Base-by-base conservation (phyloP, 2,113 vertebrate genomes). In the Saimiri boliviensis region DNA sequence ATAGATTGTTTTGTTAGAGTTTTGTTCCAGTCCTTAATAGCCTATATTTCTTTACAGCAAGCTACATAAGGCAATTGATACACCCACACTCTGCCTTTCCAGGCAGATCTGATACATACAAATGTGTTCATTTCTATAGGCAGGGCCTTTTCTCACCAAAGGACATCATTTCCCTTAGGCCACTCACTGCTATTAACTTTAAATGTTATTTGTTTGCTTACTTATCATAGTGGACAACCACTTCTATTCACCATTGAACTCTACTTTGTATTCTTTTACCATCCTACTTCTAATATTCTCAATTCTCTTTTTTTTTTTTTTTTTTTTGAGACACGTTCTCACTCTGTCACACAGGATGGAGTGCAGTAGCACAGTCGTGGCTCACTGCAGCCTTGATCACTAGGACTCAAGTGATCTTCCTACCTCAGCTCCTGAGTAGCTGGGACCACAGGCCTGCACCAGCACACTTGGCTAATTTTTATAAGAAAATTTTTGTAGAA, bases 11-110 rank as follows among this genome's bases (percentile, higher is more conserved):
- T 86, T 87, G 42, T 87, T 56, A 63, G 56, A 68, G 56, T 89
- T 97, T 90, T 90, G 45, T 77, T 93, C 60, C n/a, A 68, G 47
- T 58, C 35, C 49, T 89, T 81, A 86, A 63, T 54, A 96, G 49
- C 32, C 42, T 91, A 73, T 81, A 94, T 80, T 94, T 95, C 63
- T 82, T 58, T 45, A 79, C 3, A 86, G 45, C 30, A 52, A 84
- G 68, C 81, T 92, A 73, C 17, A 84, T 54, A 77, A 93, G 13
- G 35, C 45, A 93, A 45, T 60, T 66, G 56, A 54, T 35, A n/a
- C 5, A 70, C 47, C 25, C 54, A 81, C 19, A 56, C 21, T 68
- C 86, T 54, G 4, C 63, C 58, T 68, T 79, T 66, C 58, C 5
- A 83, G 32, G 16, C 27, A 71, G 10, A 4, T 77, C 68, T 52